Percentiles rank a stretch among this genome's conserved stretches.
These are phyloP conservation scores for Meandrusa payeni DNA, from an alignment of 2,888 invertebrate genomes.

Conservation along the genomic window DNA sequence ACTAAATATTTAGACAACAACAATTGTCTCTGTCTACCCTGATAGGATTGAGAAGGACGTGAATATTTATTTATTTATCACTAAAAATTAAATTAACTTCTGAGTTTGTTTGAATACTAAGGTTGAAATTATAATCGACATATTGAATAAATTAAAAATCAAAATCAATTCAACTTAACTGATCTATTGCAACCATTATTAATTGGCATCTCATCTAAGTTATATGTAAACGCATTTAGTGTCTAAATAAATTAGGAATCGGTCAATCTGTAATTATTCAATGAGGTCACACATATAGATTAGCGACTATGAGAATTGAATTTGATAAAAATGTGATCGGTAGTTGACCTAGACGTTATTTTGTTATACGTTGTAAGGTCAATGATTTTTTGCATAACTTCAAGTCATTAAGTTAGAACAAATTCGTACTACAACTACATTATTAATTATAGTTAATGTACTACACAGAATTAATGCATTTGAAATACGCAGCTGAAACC, in stretches of 20 bases:
- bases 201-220: slow-evolving; percentile 2
- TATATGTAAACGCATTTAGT: slow-evolving; percentile 5
- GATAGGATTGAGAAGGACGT: too few relatives aligned
- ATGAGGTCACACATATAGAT: not conserved
- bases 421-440: too few relatives aligned
- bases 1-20: too few relatives aligned
- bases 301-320: not conserved
- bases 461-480: too few relatives aligned
- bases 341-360: slow-evolving; percentile 12
- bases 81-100: too few relatives aligned
- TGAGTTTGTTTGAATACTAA: too few relatives aligned
- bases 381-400: slow-evolving; percentile 16
- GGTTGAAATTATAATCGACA: too few relatives aligned
- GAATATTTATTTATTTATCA: too few relatives aligned
- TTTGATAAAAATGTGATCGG: not conserved
- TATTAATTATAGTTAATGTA: too few relatives aligned
- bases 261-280: not conserved
- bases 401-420: too few relatives aligned
- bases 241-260: not conserved
- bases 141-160: not conserved
- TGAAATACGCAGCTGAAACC: too few relatives aligned
- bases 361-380: slow-evolving; percentile 2
- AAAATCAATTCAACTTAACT: not conserved
- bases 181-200: not conserved
- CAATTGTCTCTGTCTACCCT: too few relatives aligned